phyloP scores from a whole-genome alignment of 2,888 invertebrate genomes.

The Ochropleura leucogaster region DNA sequence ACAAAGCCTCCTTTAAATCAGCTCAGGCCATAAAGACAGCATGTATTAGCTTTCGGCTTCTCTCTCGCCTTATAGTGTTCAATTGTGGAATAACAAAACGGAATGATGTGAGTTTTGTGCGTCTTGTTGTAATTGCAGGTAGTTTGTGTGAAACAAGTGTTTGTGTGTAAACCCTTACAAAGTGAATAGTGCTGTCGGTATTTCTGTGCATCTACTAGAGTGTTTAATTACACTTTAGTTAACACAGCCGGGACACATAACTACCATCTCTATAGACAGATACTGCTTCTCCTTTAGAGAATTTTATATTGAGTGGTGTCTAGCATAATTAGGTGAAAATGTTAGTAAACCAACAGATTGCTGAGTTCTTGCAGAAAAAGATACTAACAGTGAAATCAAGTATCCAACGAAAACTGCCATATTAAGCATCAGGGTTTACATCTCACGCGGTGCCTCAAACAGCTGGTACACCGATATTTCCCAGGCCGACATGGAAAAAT shows the following conservation, averaged over 20 bases:
- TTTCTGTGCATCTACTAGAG: background rate
- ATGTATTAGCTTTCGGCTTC: conserved; percentile 70
- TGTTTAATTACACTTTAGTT: conserved; percentile 8
- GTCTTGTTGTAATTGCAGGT: conserved; percentile 60
- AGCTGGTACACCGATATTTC: conserved; percentile 53
- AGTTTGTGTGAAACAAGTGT: conserved; percentile 52
- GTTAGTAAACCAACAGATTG: background rate
- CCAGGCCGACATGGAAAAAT: conserved; percentile 55
- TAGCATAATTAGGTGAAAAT: background rate
- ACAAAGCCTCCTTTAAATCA: conserved; percentile 71
- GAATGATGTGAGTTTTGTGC: conserved; percentile 42
- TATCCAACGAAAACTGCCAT: background rate
- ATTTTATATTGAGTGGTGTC: background rate
- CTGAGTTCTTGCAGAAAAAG: background rate
- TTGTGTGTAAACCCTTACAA: conserved; percentile 19
- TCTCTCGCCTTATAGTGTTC: conserved; percentile 62
- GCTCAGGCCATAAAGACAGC: conserved; percentile 62
- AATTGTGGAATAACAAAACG: conserved; percentile 59
- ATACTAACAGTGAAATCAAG: background rate
- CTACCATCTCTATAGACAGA: background rate
- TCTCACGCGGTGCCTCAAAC: background rate
- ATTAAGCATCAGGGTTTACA: background rate
- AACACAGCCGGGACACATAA: background rate
- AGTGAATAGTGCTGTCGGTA: conserved; percentile 36
- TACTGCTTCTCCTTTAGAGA: background rate